Evolutionary conservation across 1,140 invertebrate genomes (phyloP).

Genomic region (Ceratosolen solmsi): DNA sequence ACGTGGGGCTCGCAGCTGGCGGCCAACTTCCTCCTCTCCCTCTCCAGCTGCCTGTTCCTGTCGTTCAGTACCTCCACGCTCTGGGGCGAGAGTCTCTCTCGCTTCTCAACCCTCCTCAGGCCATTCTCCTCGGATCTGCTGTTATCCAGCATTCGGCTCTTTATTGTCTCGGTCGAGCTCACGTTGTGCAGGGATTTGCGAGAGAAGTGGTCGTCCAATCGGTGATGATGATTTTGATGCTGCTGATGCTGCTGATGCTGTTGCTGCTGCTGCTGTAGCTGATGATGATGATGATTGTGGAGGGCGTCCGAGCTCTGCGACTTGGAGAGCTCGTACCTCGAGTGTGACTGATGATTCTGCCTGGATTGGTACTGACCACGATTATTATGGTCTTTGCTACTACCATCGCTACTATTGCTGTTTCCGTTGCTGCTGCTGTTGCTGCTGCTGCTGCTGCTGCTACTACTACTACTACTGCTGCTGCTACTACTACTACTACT

Average conservation of each 20-base stretch:
- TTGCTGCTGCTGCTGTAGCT: constrained; percentile 41
- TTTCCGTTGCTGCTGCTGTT: neutral
- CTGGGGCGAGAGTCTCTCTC: constrained; percentile 67
- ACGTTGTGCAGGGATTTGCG: constrained; percentile 42
- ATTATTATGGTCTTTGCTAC: constrained; percentile 39
- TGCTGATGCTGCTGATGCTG: constrained; percentile 25
- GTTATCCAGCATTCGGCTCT: constrained; percentile 53
- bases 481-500: constrained; percentile 29
- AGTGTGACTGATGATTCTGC: neutral
- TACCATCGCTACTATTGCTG: neutral
- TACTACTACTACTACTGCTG: too few species aligned
- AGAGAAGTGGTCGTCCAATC: constrained; percentile 48
- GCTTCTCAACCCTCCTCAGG: constrained; percentile 55
- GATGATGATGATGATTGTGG: constrained; percentile 47
- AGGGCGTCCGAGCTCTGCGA: constrained; percentile 66
- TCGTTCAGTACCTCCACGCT: constrained; percentile 68
- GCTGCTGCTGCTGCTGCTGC: neutral
- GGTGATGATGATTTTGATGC: constrained; percentile 53
- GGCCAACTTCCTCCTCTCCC: constrained; percentile 65
- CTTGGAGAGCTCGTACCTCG: constrained; percentile 56
- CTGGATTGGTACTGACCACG: neutral
- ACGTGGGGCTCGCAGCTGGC: constrained; percentile 63
- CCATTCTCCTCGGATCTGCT: constrained; percentile 63
- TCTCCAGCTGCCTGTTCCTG: constrained; percentile 66
- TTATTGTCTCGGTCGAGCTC: neutral